phyloP scores from a whole-genome alignment of 2,797 vertebrate species.

The Hozukius guyotensis region DNA sequence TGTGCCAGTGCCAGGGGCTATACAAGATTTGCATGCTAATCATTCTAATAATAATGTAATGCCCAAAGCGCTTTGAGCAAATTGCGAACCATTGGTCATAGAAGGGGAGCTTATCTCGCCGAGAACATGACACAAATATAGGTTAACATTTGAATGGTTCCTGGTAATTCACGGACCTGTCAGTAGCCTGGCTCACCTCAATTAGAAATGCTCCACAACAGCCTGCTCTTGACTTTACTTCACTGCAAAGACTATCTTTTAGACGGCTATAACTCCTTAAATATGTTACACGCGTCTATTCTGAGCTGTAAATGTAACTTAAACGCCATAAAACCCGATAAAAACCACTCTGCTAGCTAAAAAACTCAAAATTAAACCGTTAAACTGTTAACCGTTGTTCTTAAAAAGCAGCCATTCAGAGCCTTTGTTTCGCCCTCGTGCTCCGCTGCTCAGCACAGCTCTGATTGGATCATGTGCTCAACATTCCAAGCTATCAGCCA shows the following conservation, averaged over 20 bases:
- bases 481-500: conserved; percentile 32
- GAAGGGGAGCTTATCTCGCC: conserved; percentile 81
- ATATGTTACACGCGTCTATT: not conserved
- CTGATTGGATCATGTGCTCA: conserved; percentile 54
- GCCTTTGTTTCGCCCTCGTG: not conserved
- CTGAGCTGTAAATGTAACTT: not conserved
- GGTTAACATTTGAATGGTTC: conserved; percentile 78
- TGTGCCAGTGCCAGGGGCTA: conserved; percentile 81
- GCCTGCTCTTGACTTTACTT: conserved; percentile 38
- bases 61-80: conserved; percentile 83
- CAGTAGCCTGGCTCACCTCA: conserved; percentile 66
- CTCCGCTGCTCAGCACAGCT: not conserved
- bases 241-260: not conserved
- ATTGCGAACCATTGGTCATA: conserved; percentile 82
- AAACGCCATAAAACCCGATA: no score
- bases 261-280: not conserved
- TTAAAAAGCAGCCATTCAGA: conserved; percentile 17
- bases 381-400: not conserved
- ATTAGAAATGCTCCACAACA: conserved; percentile 60
- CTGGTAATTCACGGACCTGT: conserved; percentile 77
- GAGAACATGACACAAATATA: conserved; percentile 79
- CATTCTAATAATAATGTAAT: conserved; percentile 87
- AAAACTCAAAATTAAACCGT: not conserved
- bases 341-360: not conserved
- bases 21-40: conserved; percentile 89